Base-by-base conservation (phyloP, 2,888 invertebrate genomes). In the Limenitis camilla region DNA sequence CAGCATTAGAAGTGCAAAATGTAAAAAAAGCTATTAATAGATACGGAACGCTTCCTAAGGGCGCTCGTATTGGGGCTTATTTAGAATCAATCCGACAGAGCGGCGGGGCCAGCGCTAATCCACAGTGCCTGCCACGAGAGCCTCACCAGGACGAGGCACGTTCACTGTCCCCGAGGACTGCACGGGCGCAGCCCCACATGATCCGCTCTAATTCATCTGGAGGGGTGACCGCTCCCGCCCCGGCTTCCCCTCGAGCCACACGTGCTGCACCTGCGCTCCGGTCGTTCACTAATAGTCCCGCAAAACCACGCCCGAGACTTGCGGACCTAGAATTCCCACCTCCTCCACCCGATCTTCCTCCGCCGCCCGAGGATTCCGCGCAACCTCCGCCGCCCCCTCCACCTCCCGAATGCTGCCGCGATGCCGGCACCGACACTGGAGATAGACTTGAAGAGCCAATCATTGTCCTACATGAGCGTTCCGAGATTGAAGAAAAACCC, bases 31-130 rank as follows among this genome's bases (percentile, higher is more conserved):
- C 97, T 41, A 96, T 96, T 61, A 97, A 96, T 81, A 91, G 97
- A 29, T 98, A 98, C 76, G 99, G 99, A 11, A 99, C 99, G 7
- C 87, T 99, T 69, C 99, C 99, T 0, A 99, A 98, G 82, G 97
- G 95, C 43, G 97, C 97, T 7, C 91, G 98, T 61, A 98, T 99
- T 66, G 98, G 98, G 31, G 98, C 98, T 5, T 99, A 96, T 81
- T 86, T 99, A 49, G 98, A 98, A 79, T 97, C 97, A 5, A 89
- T 99, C 69, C 91, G 96, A 40, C 94, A 96, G 72, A 94, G 93
- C 71, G 93, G 92, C 44, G 65, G 59, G 55, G 62, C 58, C 42
- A 55, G 66, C 58, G 53, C 58, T 46, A 55, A 55, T 30, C 67
- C 91, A 90, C 71, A 55, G 78, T 91, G 92, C 41, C 50, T 53